These are phyloP conservation scores for Clinocottus analis DNA, from an alignment of 2,113 vertebrate genomes.

Conservation along the genomic window DNA sequence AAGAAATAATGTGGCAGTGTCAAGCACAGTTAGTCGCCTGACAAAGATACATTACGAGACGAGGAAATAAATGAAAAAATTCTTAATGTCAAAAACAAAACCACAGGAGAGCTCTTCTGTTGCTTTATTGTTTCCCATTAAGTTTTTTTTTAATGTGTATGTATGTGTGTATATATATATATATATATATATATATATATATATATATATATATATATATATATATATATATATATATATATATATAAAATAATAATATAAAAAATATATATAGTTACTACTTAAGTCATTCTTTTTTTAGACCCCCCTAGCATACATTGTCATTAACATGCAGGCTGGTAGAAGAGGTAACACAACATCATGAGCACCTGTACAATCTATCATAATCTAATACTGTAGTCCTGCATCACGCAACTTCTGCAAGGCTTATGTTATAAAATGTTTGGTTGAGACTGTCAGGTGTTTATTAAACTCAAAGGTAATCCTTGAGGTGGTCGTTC, in stretches of 20 bases:
- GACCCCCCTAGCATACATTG: neutral
- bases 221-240: too few species aligned
- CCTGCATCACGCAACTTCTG: neutral
- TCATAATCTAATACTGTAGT: neutral
- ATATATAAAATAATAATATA: too few species aligned
- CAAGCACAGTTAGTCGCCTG: slow-evolving; percentile 12
- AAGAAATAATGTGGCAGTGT: slow-evolving; percentile 7
- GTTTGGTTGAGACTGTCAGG: neutral
- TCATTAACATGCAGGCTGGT: slow-evolving; percentile 6
- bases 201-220: too few species aligned
- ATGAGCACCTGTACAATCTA: neutral
- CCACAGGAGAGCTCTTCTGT: slow-evolving; percentile 34
- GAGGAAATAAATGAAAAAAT: slow-evolving; percentile 36
- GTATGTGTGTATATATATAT: too few species aligned
- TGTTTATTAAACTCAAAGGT: slow-evolving; percentile 21
- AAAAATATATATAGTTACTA: too few species aligned
- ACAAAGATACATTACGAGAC: slow-evolving; percentile 26
- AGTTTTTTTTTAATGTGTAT: slow-evolving; percentile 49
- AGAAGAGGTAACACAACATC: neutral
- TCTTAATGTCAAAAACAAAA: slow-evolving; percentile 33
- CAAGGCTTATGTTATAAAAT: neutral
- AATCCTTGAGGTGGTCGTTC: slow-evolving; percentile 15
- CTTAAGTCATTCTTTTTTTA: too few species aligned
- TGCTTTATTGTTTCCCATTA: slow-evolving; percentile 49
- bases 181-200: neutral